Evolutionary conservation across 2,888 invertebrate species (phyloP).

Genomic region (Drosophila pullipes): DNA sequence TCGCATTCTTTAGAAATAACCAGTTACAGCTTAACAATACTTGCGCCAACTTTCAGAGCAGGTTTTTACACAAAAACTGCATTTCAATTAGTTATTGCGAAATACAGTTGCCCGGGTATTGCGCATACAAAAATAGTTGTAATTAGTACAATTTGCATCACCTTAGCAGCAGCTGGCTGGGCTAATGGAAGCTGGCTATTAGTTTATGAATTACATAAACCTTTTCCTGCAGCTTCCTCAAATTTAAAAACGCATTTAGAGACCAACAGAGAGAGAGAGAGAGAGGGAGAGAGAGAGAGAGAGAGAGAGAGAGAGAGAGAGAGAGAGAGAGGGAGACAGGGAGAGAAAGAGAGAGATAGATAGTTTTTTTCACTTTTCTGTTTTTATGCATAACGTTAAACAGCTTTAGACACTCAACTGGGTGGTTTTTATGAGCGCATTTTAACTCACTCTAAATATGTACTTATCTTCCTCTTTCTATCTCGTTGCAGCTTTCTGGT

Average conservation of each 20-base stretch:
- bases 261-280: not conserved
- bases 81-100: conserved; percentile 57
- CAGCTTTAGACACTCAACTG: conserved; percentile 63
- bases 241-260: conserved; percentile 60
- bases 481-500: conserved; percentile 55
- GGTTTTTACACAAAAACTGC: conserved; percentile 33
- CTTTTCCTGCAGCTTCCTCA: conserved; percentile 32
- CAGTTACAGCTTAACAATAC: conserved; percentile 15
- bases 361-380: conserved; percentile 43
- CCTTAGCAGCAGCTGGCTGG: conserved; percentile 23
- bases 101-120: conserved; percentile 24
- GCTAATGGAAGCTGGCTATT: conserved; percentile 63
- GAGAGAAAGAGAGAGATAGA: conserved; percentile 3
- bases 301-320: conserved; percentile 5
- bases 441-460: conserved; percentile 32
- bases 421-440: conserved; percentile 37
- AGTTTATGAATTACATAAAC: conserved; percentile 58
- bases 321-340: conserved; percentile 4
- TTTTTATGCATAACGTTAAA: conserved; percentile 54
- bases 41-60: conserved; percentile 9
- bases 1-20: conserved; percentile 9
- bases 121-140: conserved; percentile 51
- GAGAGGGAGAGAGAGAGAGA: conserved; percentile 1
- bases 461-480: conserved; percentile 31
- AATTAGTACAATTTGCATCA: conserved; percentile 50